Evolutionary conservation across 2,113 vertebrate species (phyloP).

Genomic region (Pitta sordida): DNA sequence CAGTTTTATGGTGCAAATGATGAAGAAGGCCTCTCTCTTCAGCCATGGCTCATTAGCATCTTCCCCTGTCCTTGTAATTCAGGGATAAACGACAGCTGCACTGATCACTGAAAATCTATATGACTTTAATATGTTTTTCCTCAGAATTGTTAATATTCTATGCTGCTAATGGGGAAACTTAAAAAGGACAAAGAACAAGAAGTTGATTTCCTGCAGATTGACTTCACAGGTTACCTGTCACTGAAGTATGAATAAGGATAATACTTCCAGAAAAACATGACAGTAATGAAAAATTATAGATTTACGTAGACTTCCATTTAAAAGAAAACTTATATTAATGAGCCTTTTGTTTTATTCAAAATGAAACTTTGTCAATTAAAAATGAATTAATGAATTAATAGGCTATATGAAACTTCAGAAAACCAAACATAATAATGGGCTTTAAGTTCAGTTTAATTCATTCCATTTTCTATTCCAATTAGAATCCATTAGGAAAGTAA

Average conservation of each 20-base stretch:
- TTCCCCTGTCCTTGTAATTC: not conserved
- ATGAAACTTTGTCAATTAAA: slow-evolving; percentile 20
- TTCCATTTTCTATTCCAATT: not conserved
- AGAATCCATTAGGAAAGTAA: slow-evolving; percentile 15
- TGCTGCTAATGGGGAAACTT: not conserved
- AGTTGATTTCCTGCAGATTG: not conserved
- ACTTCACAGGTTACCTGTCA: not conserved
- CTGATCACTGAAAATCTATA: not conserved
- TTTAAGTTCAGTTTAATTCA: slow-evolving; percentile 17
- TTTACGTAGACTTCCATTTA: not conserved
- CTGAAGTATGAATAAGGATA: not conserved
- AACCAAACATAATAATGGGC: not conserved
- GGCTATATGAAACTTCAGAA: not conserved
- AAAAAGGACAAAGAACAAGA: not conserved
- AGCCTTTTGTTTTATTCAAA: not conserved
- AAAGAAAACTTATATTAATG: not conserved
- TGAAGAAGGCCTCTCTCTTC: not conserved
- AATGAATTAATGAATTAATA: slow-evolving; percentile 17
- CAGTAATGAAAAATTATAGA: not conserved
- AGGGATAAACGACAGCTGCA: not conserved
- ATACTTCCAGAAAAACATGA: not conserved
- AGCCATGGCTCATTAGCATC: not conserved
- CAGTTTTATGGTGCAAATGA: not conserved
- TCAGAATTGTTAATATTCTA: not conserved
- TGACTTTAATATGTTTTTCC: not conserved